phyloP scores from a whole-genome alignment of 2,797 vertebrate species.

The Melopsittacus undulatus region DNA sequence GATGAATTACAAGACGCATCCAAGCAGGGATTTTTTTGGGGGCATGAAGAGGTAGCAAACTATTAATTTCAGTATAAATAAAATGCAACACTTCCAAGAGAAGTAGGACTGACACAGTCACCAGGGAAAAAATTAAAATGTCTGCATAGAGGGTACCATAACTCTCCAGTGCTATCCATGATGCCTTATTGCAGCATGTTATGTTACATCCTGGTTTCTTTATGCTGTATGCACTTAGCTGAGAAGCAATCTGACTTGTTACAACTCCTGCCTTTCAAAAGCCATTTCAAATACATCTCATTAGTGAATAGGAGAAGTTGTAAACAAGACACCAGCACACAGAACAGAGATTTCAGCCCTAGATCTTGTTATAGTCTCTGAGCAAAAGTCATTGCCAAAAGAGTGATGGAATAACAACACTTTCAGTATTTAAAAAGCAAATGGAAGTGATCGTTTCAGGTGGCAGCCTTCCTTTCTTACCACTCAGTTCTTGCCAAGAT shows the following conservation, averaged over 20 bases:
- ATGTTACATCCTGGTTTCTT: background rate
- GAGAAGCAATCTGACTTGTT: background rate
- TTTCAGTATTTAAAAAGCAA: background rate
- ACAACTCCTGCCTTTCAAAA: background rate
- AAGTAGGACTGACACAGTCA: background rate
- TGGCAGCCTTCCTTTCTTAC: background rate
- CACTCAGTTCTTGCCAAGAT: background rate
- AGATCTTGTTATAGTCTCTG: background rate
- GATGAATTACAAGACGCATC: background rate
- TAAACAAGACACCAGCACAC: background rate
- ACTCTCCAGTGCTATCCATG: background rate
- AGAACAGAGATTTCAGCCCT: background rate
- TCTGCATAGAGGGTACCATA: background rate
- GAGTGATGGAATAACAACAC: background rate
- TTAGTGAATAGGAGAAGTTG: background rate
- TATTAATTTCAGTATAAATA: background rate
- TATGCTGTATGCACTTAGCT: background rate
- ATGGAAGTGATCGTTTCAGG: accelerated
- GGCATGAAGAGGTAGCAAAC: background rate
- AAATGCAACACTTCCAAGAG: background rate
- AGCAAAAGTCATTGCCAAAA: background rate
- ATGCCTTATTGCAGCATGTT: accelerated
- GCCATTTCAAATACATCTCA: background rate
- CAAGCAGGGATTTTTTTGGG: background rate
- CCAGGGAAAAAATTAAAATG: background rate